Base-by-base conservation (phyloP, 2,888 invertebrate species). In the Protonemura montana region DNA sequence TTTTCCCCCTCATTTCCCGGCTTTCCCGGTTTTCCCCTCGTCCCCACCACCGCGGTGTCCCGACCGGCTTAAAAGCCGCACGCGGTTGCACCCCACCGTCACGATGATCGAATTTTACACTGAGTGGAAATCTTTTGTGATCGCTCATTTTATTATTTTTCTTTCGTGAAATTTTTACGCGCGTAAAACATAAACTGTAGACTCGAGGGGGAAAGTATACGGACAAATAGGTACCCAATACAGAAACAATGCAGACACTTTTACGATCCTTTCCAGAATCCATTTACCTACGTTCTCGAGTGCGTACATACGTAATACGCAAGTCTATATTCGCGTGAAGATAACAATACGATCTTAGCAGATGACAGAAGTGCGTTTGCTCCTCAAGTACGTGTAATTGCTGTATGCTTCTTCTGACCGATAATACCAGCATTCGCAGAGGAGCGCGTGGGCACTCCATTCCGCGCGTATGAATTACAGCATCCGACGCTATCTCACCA, bases 81-180 rank as follows among this genome's bases (percentile, higher is more conserved):
- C 59, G n/a, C n/a, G 6, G 59, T 3, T 59, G 2, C 59, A 59
- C 59, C 59, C 59, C 59, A 59, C 59, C 7, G 7, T 59, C 21
- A 59, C 21, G 59, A 59, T 59, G 59, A 59, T 59, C 59, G 59
- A 59, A 59, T 59, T 59, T 59, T 59, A 59, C 59, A 59, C 59
- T 59, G 59, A 59, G 59, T 59, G 59, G 59, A 59, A 59, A 59
- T 59, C 59, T 59, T 59, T 59, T 59, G 59, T 59, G 59, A 59
- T 59, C 59, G 59, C 21, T 59, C 59, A 59, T 59, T 59, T 59
- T 59, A 59, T 59, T 59, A 59, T 59, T 59, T 59, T 59, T 59
- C 59, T 59, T 21, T 59, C 59, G 59, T 21, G 59, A 59, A 59
- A 21, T 59, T 59, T n/a, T 59, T 21, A 10, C 21, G 21, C 59